Base-by-base conservation (phyloP, 2,797 vertebrate species). In the Lagorchestes hirsutus region DNA sequence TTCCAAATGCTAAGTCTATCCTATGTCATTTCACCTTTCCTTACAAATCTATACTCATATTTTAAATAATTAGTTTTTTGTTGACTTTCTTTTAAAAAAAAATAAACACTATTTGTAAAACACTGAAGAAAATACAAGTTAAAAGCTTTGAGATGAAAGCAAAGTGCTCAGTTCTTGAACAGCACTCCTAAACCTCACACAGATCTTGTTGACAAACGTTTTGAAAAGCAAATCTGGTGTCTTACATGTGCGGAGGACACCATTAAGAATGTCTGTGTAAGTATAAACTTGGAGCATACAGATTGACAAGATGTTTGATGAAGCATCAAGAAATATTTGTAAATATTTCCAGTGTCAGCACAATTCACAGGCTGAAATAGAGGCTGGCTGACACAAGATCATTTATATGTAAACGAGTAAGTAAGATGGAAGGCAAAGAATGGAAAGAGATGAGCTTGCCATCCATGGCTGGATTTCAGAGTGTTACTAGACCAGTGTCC, bases 221-320 rank as follows among this genome's bases (percentile, higher is more conserved):
- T 96, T 90, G 67, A 12, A 62, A 57, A 95, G 58, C 96, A 91
- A 95, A 97, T 92, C 2, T 96, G 90, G 74, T 95, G 90, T 95
- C 62, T 95, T 96, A 10, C 55, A 91, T 95, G 54, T 94, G 93
- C 18, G 0, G 1, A 96, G 55, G 13, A 94, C 46, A 96, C 62
- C 94, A 97, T 96, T 96, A 94, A 40, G 57, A 93, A 97, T 95
- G 93, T 96, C 28, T 92, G 40, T 93, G 12, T 95, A 40, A 94
- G 55, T 95, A 94, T 95, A 97, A 97, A 97, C 95, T 93, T 90
- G 40, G 93, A 97, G 92, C 62, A 54, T 95, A 93, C 58, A 98
- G 95, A 98, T 95, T 98, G 97, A 98, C 97, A 97, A 97, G 95
- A 96, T 94, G 10, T 5, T 92, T 93, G 97, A 95, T 18, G 93